These are phyloP conservation scores for Chauna torquata DNA, from an alignment of 2,113 vertebrate genomes.

Conservation along the genomic window DNA sequence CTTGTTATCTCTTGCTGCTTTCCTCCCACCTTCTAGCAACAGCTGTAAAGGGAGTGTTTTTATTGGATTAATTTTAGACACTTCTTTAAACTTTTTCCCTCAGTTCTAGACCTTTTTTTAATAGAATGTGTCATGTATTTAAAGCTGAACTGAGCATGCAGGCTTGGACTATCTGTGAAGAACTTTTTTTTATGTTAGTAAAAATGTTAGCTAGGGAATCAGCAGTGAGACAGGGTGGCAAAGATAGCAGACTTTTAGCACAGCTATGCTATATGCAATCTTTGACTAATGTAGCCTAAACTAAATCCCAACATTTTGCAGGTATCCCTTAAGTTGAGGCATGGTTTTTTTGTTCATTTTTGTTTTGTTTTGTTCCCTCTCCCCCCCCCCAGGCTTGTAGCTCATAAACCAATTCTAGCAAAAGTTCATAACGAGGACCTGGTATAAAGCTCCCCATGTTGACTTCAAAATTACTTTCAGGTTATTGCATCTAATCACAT, in stretches of 20 bases:
- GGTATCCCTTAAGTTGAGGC: not conserved
- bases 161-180: not conserved
- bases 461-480: not conserved
- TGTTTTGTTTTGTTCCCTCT: not conserved
- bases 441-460: not conserved
- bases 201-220: not conserved
- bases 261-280: not conserved
- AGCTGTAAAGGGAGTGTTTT: not conserved
- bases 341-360: not conserved
- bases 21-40: not conserved
- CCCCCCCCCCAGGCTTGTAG: not conserved
- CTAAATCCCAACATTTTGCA: not conserved
- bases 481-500: not conserved
- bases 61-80: not conserved
- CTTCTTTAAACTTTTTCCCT: not conserved
- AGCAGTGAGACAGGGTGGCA: not conserved
- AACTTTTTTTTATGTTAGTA: not conserved
- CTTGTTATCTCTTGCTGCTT: not conserved
- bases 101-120: not conserved
- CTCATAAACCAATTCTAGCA: not conserved
- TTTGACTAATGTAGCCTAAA: not conserved
- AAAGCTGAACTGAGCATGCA: not conserved
- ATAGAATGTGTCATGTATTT: not conserved
- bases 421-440: not conserved
- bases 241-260: not conserved